These are phyloP conservation scores for Eugnorisma glareosa DNA, from an alignment of 2,888 invertebrate species.

Conservation along the genomic window DNA sequence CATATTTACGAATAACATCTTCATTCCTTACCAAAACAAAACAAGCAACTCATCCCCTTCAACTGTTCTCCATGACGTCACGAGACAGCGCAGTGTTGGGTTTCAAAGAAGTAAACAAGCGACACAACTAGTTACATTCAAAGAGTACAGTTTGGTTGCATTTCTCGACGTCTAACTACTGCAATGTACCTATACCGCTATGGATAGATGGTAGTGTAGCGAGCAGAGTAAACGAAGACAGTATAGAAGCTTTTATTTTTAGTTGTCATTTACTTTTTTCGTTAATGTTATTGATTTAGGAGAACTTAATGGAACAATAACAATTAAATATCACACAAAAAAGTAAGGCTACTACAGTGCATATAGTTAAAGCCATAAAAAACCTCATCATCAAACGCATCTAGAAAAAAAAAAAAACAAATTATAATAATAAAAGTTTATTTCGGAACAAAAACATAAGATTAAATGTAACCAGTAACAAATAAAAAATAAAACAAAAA, in stretches of 20 bases:
- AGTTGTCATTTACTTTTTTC: not conserved
- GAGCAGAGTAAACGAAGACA: not conserved
- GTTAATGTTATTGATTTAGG: not conserved
- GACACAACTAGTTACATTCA: conserved; percentile 30
- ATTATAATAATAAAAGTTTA: no score
- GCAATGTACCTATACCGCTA: not conserved
- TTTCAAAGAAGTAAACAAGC: conserved; percentile 51
- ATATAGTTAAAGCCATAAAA: not conserved
- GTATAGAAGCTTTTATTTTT: not conserved
- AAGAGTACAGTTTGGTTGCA: conserved; percentile 26
- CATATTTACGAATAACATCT: not conserved
- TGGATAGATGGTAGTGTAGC: not conserved
- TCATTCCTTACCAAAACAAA: not conserved
- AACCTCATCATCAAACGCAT: not conserved
- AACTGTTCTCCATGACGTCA: conserved; percentile 4
- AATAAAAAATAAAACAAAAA: not conserved
- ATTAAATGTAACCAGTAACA: no score
- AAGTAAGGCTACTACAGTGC: not conserved
- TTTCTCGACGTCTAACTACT: conserved; percentile 6
- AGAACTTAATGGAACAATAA: not conserved
- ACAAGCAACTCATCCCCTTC: conserved; percentile 1
- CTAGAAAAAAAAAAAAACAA: not conserved
- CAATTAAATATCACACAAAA: not conserved
- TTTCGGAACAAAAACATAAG: no score
- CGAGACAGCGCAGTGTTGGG: conserved; percentile 29